Evolutionary conservation across 2,888 invertebrate genomes (phyloP).

Genomic region (Scaptodrosophila latifasciaeformis): DNA sequence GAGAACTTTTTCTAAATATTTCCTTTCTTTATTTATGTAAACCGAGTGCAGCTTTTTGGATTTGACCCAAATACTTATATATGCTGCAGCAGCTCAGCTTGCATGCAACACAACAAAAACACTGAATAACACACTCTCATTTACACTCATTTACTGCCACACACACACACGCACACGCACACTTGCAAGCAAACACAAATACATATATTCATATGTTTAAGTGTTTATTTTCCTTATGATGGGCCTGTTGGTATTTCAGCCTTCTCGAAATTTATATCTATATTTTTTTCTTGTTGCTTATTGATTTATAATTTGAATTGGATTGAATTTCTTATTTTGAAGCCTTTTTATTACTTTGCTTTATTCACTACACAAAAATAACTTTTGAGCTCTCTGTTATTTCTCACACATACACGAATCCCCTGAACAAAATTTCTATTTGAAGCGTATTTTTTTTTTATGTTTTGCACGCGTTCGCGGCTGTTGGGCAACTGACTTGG

Average conservation of each 20-base stretch:
- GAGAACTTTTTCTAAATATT: constrained; percentile 11
- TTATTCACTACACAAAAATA: too few relatives aligned
- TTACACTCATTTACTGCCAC: constrained; percentile 6
- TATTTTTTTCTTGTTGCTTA: too few relatives aligned
- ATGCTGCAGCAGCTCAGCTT: constrained; percentile 21
- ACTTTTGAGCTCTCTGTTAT: too few relatives aligned
- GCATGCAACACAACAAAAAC: constrained; percentile 31
- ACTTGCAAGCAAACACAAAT: neutral
- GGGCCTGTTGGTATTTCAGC: too few relatives aligned
- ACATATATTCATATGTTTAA: neutral
- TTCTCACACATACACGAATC: too few relatives aligned
- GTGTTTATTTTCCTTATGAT: too few relatives aligned
- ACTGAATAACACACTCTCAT: too few relatives aligned
- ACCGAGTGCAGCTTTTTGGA: constrained; percentile 52
- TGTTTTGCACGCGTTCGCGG: constrained; percentile 61
- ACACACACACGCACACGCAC: constrained; percentile 6
- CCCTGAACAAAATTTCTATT: too few relatives aligned
- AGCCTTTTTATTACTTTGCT: too few relatives aligned
- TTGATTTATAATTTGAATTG: too few relatives aligned
- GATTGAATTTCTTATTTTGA: too few relatives aligned
- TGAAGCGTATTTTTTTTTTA: constrained; percentile 10
- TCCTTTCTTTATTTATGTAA: constrained; percentile 6
- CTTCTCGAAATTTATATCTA: too few relatives aligned
- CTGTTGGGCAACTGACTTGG: constrained; percentile 65
- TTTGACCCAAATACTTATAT: constrained; percentile 60